Base-by-base conservation (phyloP, 1,140 invertebrate genomes). In the Cydia fagiglandana region DNA sequence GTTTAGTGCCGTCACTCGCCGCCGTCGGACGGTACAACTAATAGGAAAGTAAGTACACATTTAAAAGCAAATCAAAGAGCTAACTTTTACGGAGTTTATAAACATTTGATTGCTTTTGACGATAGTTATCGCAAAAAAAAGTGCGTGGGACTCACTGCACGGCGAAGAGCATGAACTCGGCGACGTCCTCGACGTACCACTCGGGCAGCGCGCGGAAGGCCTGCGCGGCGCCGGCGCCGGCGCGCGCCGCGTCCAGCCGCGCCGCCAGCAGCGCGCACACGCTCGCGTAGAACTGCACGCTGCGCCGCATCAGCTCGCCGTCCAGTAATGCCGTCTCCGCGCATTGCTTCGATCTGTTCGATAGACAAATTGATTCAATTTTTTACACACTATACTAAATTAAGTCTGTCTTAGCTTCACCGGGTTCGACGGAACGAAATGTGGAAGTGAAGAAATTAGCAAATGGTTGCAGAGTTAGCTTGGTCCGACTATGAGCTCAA, bases 171-270 rank as follows among this genome's bases (percentile, higher is more conserved):
- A 99, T 94, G 92, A 98, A 98, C 89, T 99, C 98, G 17, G 98
- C 98, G 76, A 99, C 96, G 90, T 99, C 98, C 89, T 99, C 98
- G 66, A 99, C 95, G 88, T 98, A 99, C 96, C 98, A 99, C 92
- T 99, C 98, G 17, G 98, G 98, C 81, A 98, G 94, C 80, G 97
- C 97, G 70, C 96, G 95, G 94, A 99, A 99, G 79, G 95, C 93
- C 86, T 95, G 94, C 30, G 50, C 50, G 10, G 50, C 50, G 50
- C 50, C 15, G 4, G 4, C 50, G 50, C 50, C 50, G 50, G 10
- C 89, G 91, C 81, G 86, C 73, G 85, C 89, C 45, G 90, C 92
- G 7, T 95, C 95, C 79, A 97, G 93, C 75, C 96, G 90, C 81
- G 94, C 93, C 2, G 96, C 86, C 66, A 98, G 93, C 85, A 97